phyloP scores from a whole-genome alignment of 2,113 vertebrate genomes.

The Lasiurus borealis region DNA sequence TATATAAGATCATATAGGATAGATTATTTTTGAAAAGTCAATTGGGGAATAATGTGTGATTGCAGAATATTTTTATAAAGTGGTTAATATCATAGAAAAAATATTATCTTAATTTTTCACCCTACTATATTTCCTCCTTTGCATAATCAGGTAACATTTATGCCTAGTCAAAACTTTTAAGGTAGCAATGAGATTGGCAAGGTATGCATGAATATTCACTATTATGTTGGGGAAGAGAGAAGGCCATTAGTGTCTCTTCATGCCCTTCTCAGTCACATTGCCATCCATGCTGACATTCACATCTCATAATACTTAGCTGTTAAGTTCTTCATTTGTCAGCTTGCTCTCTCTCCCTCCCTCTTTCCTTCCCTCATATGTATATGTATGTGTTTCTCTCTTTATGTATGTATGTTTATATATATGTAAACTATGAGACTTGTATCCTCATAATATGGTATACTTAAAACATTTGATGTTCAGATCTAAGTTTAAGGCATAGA shows the following conservation, averaged over 20 bases:
- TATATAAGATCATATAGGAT: no score
- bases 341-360: no score
- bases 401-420: not conserved
- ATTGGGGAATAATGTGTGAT: not conserved
- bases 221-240: not conserved
- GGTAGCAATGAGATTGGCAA: not conserved
- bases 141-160: not conserved
- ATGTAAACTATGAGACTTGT: not conserved
- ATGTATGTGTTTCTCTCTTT: not conserved
- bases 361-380: not conserved
- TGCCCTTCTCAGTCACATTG: not conserved
- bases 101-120: constrained; percentile 12
- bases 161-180: not conserved
- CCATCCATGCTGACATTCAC: not conserved
- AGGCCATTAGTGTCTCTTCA: not conserved
- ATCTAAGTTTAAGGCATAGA: not conserved
- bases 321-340: not conserved
- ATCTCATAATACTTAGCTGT: not conserved
- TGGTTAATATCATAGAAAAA: not conserved
- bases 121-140: not conserved
- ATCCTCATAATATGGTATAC: not conserved
- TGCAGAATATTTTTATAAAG: constrained; percentile 19
- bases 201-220: not conserved
- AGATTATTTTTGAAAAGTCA: not conserved
- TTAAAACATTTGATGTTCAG: not conserved